Evolutionary conservation across 2,113 vertebrate species (phyloP), one percentile per base, ranked within the genome.

Genomic region (Isurus oxyrinchus): DNA sequence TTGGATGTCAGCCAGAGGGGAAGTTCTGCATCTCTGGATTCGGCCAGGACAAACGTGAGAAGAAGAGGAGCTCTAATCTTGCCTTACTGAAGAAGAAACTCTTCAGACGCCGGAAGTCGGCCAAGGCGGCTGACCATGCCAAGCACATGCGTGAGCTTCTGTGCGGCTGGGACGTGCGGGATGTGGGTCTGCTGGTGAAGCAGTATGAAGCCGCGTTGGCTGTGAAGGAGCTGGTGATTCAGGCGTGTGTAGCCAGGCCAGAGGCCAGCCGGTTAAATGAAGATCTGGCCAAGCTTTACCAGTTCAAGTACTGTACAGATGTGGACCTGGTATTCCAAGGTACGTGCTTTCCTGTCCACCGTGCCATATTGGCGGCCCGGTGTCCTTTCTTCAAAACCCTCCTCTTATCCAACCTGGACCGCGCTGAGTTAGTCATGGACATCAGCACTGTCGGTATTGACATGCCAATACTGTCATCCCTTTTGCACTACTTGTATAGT

Each of bases 221-320:
- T 25, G 59, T 96, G 87, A 96, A 96, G 96, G 96, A 96, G 44
- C 59, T 96, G n/a, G 90, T 49, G 10, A 44, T 35, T 35, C 96
- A 95, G 91, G 96, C 96, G 0, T 94, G 96, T 27, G 40, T 96
- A 2, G 96, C 96, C 57, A 27, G 96, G 55, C 90, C 96, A 21
- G 91, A 91, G 86, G 96, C 96, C 96, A 79, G 69, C 91, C 72
- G 86, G 1, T 40, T 96, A 66, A 61, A 79, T 72, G 84, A 96
- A 49, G 87, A 96, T 11, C 44, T 96, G 96, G 86, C 96, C 57
- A 69, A 72, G n/a, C 49, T 96, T 3, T 96, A 96, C 23, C 86
- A 96, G 96, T 96, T 69, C 91, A 95, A 94, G 91, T 96, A 96
- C 90, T 96, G 96, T 40, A 96, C 96, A 1, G 96, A 96, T 11